Evolutionary conservation across 2,113 vertebrate genomes (phyloP).

Genomic region (Brevimyrus niger): DNA sequence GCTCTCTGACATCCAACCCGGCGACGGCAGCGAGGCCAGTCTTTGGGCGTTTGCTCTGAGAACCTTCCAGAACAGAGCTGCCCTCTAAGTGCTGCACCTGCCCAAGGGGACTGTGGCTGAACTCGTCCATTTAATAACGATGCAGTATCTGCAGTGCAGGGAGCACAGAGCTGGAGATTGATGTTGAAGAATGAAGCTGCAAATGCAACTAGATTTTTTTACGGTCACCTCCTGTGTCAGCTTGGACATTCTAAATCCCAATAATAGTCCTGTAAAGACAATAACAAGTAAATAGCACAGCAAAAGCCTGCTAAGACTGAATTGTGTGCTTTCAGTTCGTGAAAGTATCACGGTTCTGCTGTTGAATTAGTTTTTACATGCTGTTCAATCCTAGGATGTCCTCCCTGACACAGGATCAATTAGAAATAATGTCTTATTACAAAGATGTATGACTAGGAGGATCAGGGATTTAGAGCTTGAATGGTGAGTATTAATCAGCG

Average conservation of each 20-base stretch:
- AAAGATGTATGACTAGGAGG: not conserved
- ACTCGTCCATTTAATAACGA: not conserved
- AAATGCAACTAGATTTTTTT: not conserved
- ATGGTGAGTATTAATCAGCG: not conserved
- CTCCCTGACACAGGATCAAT: not conserved
- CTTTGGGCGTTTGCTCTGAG: slow-evolving; percentile 25
- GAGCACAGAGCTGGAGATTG: not conserved
- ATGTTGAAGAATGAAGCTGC: not conserved
- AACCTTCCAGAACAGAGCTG: slow-evolving; percentile 33
- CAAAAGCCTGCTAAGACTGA: not conserved
- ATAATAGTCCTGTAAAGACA: not conserved
- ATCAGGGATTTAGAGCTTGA: not conserved
- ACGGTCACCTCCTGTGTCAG: not conserved
- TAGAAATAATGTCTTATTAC: not conserved
- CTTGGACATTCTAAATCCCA: not conserved
- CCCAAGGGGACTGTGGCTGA: not conserved
- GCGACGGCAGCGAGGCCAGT: too few species aligned
- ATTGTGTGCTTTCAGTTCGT: not conserved
- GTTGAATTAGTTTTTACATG: not conserved
- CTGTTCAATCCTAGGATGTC: not conserved
- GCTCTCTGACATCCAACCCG: too few species aligned
- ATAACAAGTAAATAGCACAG: not conserved
- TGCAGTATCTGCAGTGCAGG: not conserved
- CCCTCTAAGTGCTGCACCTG: not conserved
- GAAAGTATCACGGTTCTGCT: not conserved